Evolutionary conservation across 2,888 invertebrate species (phyloP), one percentile per base, ranked within the genome.

Genomic region (Teinopalpus imperialis): DNA sequence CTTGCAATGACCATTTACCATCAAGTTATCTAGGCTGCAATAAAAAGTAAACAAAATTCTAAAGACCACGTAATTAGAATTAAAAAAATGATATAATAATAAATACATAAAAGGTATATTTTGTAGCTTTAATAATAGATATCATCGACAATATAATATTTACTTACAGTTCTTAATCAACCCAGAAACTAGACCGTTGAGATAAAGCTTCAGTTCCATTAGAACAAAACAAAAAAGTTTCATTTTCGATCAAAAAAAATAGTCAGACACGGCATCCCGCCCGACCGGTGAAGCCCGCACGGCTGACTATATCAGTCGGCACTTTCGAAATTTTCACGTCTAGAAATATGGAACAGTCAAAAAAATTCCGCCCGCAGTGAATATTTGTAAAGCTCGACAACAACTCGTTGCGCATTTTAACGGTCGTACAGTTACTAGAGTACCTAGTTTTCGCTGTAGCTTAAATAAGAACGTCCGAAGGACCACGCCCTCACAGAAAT

Each of bases 191-290:
- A 13, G n/a, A 14, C 13, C 14, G 30, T n/a, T n/a, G n/a, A n/a
- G n/a, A n/a, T n/a, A n/a, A n/a, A n/a, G n/a, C n/a, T n/a, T n/a
- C n/a, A n/a, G n/a, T n/a, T n/a, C n/a, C n/a, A n/a, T n/a, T 13
- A 16, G 10, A 30, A 31, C 31, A 31, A 31, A 23, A 31, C 30
- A 13, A 14, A 41, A 40, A 31, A 24, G 41, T 43, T 35, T 43
- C 21, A 31, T 43, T 43, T 43, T 43, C 20, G 21, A 29, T 43
- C 9, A 29, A 21, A 27, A 31, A 21, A 31, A 41, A 32, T 41
- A 24, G 31, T 29, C 41, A 32, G 16, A 9, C 9, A 21, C 9
- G 3, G 14, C 9, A 21, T 14, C 21, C 5, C 9, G 14, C 9
- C 21, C 5, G 5, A 9, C 9, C 21, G 21, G 13, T 13, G 13